Conservation (phyloP, 2,888 invertebrate species). For the Panopea generosa region DNA sequence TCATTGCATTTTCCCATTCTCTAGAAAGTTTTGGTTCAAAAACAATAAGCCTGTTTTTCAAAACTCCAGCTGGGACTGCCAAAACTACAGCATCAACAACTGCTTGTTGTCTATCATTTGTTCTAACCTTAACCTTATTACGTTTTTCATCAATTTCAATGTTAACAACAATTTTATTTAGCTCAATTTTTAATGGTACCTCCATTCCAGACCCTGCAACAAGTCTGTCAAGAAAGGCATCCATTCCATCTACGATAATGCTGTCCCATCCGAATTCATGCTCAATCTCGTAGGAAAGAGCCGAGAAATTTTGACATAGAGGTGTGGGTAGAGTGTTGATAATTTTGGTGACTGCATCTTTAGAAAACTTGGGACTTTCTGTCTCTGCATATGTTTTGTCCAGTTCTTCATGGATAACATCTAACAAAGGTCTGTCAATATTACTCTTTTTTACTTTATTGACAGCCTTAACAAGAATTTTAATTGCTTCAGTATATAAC, state of each 20-base stretch:
- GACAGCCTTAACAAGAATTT: slow-evolving; percentile 62
- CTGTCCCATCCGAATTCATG: slow-evolving; percentile 74
- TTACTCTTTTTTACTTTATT: slow-evolving; percentile 49
- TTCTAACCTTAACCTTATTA: slow-evolving; percentile 71
- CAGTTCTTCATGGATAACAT: slow-evolving; percentile 60
- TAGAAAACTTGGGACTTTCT: slow-evolving; percentile 8
- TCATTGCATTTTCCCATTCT: slow-evolving; percentile 62
- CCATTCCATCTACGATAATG: slow-evolving; percentile 75
- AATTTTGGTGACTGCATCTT: slow-evolving; percentile 26
- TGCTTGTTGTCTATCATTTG: slow-evolving; percentile 69
- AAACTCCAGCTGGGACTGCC: slow-evolving; percentile 73
- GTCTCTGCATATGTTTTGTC: slow-evolving; percentile 12
- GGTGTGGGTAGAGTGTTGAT: slow-evolving; percentile 49
- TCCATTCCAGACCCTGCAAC: slow-evolving; percentile 72
- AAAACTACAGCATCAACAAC: slow-evolving; percentile 75
- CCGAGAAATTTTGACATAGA: slow-evolving; percentile 62
- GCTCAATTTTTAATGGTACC: slow-evolving; percentile 67
- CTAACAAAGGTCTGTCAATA: slow-evolving; percentile 64
- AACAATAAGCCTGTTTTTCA: slow-evolving; percentile 63
- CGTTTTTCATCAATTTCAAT: slow-evolving; percentile 68
- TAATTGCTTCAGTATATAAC: slow-evolving; percentile 55
- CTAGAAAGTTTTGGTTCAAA: slow-evolving; percentile 75
- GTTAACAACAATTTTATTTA: slow-evolving; percentile 74
- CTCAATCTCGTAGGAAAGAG: slow-evolving; percentile 65
- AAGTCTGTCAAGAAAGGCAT: slow-evolving; percentile 72